Percentiles rank a stretch among this genome's conserved stretches.
Evolutionary conservation across 2,888 invertebrate species (phyloP).

Genomic region (Myopa testacea): DNA sequence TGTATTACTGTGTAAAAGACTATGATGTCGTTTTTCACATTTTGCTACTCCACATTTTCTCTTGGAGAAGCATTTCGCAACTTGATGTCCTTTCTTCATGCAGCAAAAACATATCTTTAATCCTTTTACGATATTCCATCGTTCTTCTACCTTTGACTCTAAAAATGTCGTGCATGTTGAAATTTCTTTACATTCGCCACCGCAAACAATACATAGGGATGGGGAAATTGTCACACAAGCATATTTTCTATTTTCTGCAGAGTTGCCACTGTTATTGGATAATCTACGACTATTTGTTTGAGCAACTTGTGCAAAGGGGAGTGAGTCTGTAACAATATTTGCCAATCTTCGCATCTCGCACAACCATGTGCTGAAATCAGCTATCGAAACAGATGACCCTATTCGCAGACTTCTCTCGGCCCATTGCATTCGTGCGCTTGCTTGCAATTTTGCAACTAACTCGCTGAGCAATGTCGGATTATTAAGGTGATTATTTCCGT

Average conservation of each 20-base stretch:
- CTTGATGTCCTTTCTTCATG: slow-evolving; percentile 23
- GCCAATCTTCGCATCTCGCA: slow-evolving; percentile 12
- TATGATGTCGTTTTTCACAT: slow-evolving; percentile 14
- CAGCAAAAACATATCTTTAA: slow-evolving; percentile 29
- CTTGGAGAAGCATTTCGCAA: not conserved
- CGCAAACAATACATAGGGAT: slow-evolving; percentile 5
- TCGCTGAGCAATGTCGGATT: slow-evolving; percentile 40
- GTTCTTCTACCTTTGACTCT: slow-evolving; percentile 1
- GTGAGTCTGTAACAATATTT: slow-evolving; percentile 19
- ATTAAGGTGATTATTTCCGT: slow-evolving; percentile 33
- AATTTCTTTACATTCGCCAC: slow-evolving; percentile 4
- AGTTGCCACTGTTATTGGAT: no score
- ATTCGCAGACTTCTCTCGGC: slow-evolving; percentile 29
- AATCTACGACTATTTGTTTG: no score
- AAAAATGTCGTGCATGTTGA: not conserved
- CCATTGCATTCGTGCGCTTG: no score
- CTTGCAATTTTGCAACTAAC: no score
- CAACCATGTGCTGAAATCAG: slow-evolving; percentile 33
- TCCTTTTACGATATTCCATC: slow-evolving; percentile 30
- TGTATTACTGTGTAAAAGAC: slow-evolving; percentile 20
- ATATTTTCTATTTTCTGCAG: slow-evolving; percentile 6
- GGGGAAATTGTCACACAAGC: no score
- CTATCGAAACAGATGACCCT: not conserved
- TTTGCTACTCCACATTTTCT: slow-evolving; percentile 1
- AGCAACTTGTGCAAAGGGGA: slow-evolving; percentile 9